Percentiles rank a stretch among this genome's conserved stretches.
phyloP scores from a whole-genome alignment of 2,888 invertebrate species.

The Athrips mouffetella region DNA sequence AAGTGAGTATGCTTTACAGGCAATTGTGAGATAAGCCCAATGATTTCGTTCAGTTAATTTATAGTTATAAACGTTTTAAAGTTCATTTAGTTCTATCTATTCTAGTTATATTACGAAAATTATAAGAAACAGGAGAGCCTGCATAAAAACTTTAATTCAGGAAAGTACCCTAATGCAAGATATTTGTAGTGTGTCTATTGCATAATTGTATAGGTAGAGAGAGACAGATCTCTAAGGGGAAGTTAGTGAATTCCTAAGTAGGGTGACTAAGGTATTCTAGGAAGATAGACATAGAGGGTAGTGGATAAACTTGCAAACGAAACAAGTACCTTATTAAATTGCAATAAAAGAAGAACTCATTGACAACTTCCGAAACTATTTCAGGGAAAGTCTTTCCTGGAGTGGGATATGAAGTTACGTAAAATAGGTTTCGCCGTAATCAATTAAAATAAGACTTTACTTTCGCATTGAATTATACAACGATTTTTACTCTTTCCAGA shows the following conservation, averaged over 20 bases:
- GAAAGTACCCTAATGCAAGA: too few relatives aligned
- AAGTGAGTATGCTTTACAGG: too few relatives aligned
- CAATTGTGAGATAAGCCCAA: too few relatives aligned
- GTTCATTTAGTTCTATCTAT: too few relatives aligned
- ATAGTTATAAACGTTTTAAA: too few relatives aligned
- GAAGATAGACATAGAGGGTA: neutral
- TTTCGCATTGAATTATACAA: too few relatives aligned
- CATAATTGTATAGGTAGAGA: neutral
- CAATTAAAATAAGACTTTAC: neutral
- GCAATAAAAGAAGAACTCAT: neutral
- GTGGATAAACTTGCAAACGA: neutral
- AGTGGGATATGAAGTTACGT: slow-evolving; percentile 1
- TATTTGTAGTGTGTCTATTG: too few relatives aligned
- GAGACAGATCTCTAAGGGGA: slow-evolving; percentile 1
- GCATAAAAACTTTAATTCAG: too few relatives aligned
- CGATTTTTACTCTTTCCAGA: neutral
- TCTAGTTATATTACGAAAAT: too few relatives aligned
- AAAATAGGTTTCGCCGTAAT: slow-evolving; percentile 3
- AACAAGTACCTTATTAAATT: neutral
- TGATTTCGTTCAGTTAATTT: too few relatives aligned
- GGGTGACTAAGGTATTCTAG: slow-evolving; percentile 27
- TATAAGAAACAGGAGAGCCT: too few relatives aligned
- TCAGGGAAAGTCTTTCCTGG: neutral
- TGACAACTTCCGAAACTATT: neutral
- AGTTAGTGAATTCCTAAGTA: slow-evolving; percentile 20